Percentiles rank a stretch among this genome's conserved stretches.
Evolutionary conservation across 2,113 vertebrate genomes (phyloP).

Genomic region (Rhinogobius similis): DNA sequence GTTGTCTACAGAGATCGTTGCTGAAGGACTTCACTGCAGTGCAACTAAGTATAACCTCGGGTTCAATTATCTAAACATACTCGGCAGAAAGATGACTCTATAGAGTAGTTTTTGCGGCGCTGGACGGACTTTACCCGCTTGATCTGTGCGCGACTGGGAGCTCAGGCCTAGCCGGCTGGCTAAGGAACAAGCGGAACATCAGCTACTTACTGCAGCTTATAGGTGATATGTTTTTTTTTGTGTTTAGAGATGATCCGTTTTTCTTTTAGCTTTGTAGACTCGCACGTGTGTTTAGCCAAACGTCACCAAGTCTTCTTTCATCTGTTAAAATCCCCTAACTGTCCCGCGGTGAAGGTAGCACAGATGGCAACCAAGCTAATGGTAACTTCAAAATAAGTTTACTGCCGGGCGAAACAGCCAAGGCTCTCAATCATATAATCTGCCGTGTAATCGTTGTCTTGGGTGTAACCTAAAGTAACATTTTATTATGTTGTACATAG

Average conservation of each 20-base stretch:
- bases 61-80: background rate
- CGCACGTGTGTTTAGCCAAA: background rate
- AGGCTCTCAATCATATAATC: constrained; percentile 8
- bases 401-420: constrained; percentile 18
- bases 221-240: constrained; percentile 42
- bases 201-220: constrained; percentile 56
- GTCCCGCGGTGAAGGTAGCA: constrained; percentile 47
- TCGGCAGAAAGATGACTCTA: constrained; percentile 15
- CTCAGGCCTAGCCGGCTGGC: constrained; percentile 70
- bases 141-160: constrained; percentile 51
- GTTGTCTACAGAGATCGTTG: constrained; percentile 16
- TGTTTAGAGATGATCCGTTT: background rate
- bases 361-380: constrained; percentile 46
- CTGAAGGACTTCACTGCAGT: background rate
- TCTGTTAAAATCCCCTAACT: constrained; percentile 20
- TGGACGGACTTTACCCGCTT: constrained; percentile 67
- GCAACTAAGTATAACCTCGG: background rate
- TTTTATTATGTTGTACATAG: background rate
- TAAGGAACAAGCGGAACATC: constrained; percentile 59
- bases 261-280: rapidly evolving
- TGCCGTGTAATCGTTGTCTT: background rate
- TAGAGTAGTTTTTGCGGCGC: constrained; percentile 38
- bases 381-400: constrained; percentile 66
- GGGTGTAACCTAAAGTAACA: background rate
- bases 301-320: background rate